Evolutionary conservation across 1,140 invertebrate species (phyloP).

Genomic region (Piezodorus guildinii): DNA sequence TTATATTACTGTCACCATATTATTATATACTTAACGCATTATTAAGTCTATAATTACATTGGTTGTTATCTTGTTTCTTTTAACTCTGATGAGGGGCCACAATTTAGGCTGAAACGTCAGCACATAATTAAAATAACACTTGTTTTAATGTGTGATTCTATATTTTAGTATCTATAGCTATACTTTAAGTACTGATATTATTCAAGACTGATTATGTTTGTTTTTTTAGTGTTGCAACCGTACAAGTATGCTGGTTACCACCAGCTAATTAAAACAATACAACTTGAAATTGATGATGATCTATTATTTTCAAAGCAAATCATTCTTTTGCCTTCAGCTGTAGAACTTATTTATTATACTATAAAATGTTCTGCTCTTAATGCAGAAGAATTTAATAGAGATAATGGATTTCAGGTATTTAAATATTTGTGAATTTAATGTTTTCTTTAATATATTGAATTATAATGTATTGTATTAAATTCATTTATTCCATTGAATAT

Average conservation of each 20-base stretch:
- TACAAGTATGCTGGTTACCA: constrained; percentile 99
- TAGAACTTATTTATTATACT: constrained; percentile 91
- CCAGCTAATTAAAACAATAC: constrained; percentile 91
- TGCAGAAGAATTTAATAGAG: constrained; percentile 89
- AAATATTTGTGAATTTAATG: background rate
- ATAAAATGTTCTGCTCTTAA: constrained; percentile 94
- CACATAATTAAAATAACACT: too few species aligned
- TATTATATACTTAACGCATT: too few species aligned
- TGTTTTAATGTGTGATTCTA: too few species aligned
- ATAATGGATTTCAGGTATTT: constrained; percentile 75
- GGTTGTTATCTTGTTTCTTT: too few species aligned
- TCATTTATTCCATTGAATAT: too few species aligned
- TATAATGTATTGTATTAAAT: background rate
- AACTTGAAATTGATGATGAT: constrained; percentile 86
- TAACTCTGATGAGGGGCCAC: too few species aligned
- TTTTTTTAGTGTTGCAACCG: constrained; percentile 66
- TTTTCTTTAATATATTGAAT: background rate
- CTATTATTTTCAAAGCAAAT: constrained; percentile 81
- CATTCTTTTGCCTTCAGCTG: constrained; percentile 76
- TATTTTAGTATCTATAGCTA: too few species aligned
- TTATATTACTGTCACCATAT: too few species aligned
- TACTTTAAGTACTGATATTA: too few species aligned
- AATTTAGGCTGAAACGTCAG: too few species aligned
- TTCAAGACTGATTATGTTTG: background rate
- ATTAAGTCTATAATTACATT: too few species aligned